These are phyloP conservation scores for Halictus rubicundus DNA, from an alignment of 1,140 invertebrate genomes.

Conservation along the genomic window DNA sequence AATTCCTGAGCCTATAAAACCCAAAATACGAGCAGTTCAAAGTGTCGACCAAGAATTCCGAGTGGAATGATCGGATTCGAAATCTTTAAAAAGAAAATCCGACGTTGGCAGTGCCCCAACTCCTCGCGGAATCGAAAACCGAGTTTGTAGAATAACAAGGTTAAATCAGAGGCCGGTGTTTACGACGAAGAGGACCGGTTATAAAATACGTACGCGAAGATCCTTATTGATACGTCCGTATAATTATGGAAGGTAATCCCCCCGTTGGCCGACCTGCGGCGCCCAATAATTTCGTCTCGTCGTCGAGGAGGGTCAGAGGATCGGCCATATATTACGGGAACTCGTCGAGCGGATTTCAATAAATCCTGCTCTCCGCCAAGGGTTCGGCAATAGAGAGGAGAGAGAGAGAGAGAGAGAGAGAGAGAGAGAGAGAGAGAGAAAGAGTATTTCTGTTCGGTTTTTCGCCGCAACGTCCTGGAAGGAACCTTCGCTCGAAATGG, in stretches of 20 bases:
- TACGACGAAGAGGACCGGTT: no score
- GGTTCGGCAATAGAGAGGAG: no score
- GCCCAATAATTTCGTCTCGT: not conserved
- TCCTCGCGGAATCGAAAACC: no score
- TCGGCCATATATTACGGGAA: not conserved
- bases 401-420: not conserved
- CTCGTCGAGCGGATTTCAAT: not conserved
- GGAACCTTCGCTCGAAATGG: not conserved
- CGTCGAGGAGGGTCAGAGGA: not conserved
- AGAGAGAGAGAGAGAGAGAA: not conserved
- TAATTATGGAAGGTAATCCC: not conserved
- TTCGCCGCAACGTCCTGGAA: not conserved
- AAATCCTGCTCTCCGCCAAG: not conserved
- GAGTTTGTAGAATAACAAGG: no score
- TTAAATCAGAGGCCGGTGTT: no score
- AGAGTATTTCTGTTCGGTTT: not conserved
- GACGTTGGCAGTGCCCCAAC: not conserved
- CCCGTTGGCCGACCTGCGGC: not conserved
- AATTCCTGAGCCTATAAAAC: no score
- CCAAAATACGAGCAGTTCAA: no score
- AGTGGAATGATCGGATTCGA: no score
- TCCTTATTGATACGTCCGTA: not conserved
- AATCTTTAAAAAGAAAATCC: not conserved
- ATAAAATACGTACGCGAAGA: no score
- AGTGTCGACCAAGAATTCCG: no score